Evolutionary conservation across 2,888 invertebrate species (phyloP).

Genomic region (Lucinisca nassula): DNA sequence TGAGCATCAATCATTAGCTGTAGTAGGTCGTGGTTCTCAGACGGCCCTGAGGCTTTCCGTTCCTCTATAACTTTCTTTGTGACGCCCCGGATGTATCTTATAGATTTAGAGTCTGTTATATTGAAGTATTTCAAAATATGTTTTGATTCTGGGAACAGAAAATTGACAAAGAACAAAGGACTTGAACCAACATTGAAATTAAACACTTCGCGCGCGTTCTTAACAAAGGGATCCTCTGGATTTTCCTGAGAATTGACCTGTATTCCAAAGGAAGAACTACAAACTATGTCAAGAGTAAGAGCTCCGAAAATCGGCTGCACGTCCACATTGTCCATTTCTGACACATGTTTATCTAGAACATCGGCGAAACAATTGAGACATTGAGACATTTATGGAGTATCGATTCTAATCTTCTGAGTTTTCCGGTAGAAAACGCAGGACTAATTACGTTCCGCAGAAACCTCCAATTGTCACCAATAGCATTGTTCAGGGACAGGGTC

Average conservation of each 20-base stretch:
- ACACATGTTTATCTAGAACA: conserved; percentile 17
- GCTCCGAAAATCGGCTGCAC: conserved; percentile 58
- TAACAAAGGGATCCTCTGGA: conserved; percentile 61
- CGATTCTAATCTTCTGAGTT: conserved; percentile 59
- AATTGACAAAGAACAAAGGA: conserved; percentile 35
- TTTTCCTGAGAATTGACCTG: conserved; percentile 64
- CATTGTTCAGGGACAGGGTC: conserved; percentile 48
- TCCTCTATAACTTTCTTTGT: conserved; percentile 43
- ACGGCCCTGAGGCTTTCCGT: conserved; percentile 28
- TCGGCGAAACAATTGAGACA: conserved; percentile 30
- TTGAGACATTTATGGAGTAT: conserved; percentile 43
- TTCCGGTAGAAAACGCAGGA: conserved; percentile 59
- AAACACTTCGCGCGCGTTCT: conserved; percentile 49
- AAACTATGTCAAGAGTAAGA: conserved; percentile 73
- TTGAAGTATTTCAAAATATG: conserved; percentile 48
- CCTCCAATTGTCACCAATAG: conserved; percentile 53
- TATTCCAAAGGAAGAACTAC: conserved; percentile 73
- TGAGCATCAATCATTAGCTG: conserved; percentile 66
- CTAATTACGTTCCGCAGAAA: conserved; percentile 52
- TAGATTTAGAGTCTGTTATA: conserved; percentile 49
- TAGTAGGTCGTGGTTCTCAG: conserved; percentile 44
- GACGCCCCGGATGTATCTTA: conserved; percentile 35
- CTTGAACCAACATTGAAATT: conserved; percentile 52
- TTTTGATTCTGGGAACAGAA: conserved; percentile 61
- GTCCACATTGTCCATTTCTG: conserved; percentile 19